Conservation (phyloP, 35 echinoderm and acorn worm species). For the Acanthaster planci region DNA sequence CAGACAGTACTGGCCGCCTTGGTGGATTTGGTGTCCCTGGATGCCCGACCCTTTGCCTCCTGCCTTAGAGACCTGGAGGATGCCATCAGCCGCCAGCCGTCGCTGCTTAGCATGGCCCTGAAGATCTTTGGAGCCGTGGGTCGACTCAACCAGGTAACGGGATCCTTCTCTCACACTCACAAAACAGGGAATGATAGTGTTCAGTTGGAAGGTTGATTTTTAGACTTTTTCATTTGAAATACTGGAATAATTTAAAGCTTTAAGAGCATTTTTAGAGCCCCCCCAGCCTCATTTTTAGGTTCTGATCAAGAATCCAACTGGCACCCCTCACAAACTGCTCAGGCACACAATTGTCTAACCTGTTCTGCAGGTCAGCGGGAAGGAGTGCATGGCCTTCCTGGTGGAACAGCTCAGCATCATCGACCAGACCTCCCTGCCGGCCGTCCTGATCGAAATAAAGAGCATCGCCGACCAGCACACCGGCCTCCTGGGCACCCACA, state of each 20-base stretch:
- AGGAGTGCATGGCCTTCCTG: constrained; percentile 83
- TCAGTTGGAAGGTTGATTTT: not conserved
- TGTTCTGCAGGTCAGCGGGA: constrained; percentile 67
- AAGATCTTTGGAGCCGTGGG: constrained; percentile 97
- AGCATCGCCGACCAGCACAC: constrained; percentile 90
- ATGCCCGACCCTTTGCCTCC: constrained; percentile 52
- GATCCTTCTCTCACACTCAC: not conserved
- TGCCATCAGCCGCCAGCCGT: constrained; percentile 69
- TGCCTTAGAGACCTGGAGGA: constrained; percentile 67
- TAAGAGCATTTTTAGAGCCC: no score
- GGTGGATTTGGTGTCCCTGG: constrained; percentile 66
- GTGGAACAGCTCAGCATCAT: constrained; percentile 73
- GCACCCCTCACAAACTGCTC: no score
- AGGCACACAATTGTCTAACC: not conserved
- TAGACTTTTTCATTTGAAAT: no score
- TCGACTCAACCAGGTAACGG: constrained; percentile 72
- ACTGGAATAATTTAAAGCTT: no score
- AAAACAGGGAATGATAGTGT: not conserved
- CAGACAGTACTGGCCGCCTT: constrained; percentile 66
- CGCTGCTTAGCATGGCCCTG: constrained; percentile 70
- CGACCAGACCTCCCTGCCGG: constrained; percentile 82
- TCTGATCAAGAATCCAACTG: no score
- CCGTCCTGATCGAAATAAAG: constrained; percentile 95
- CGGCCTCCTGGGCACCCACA: constrained; percentile 73
- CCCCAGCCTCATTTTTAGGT: no score